Evolutionary conservation across 2,888 invertebrate species (phyloP).

Genomic region (Macrosiphum euphorbiae): DNA sequence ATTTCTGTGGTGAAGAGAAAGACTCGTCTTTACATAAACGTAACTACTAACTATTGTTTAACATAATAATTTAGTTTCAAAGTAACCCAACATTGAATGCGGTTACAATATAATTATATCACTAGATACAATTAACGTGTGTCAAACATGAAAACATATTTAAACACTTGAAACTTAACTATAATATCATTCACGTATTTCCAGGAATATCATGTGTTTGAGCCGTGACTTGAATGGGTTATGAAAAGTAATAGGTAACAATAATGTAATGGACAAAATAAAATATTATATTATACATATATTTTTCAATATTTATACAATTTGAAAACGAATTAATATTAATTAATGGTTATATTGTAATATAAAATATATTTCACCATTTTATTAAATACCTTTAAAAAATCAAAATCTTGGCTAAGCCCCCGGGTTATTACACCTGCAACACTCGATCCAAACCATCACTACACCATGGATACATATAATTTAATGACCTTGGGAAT

Average conservation of each 20-base stretch:
- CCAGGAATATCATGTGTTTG: not conserved
- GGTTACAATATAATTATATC: slow-evolving; percentile 20
- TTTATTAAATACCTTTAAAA: not conserved
- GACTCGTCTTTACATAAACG: slow-evolving; percentile 4
- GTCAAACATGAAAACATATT: not conserved
- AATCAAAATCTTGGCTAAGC: not conserved
- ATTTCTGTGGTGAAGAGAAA: not conserved
- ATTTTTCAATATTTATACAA: not conserved
- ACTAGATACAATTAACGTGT: not conserved
- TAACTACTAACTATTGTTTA: slow-evolving; percentile 26
- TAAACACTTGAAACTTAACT: not conserved
- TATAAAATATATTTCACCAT: not conserved
- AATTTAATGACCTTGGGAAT: not conserved
- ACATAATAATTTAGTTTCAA: slow-evolving; percentile 22
- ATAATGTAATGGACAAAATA: not conserved
- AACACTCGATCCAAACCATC: not conserved
- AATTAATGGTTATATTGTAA: not conserved
- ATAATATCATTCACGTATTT: not conserved
- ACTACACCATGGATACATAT: not conserved
- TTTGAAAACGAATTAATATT: not conserved
- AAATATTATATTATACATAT: not conserved
- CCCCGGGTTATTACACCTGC: not conserved
- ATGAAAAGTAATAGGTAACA: not conserved
- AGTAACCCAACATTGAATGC: slow-evolving; percentile 18
- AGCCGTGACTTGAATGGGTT: no score